Percentiles rank a stretch among this genome's conserved stretches.
phyloP scores from a whole-genome alignment of 2,888 invertebrate species.

The Cremastinae sp. region DNA sequence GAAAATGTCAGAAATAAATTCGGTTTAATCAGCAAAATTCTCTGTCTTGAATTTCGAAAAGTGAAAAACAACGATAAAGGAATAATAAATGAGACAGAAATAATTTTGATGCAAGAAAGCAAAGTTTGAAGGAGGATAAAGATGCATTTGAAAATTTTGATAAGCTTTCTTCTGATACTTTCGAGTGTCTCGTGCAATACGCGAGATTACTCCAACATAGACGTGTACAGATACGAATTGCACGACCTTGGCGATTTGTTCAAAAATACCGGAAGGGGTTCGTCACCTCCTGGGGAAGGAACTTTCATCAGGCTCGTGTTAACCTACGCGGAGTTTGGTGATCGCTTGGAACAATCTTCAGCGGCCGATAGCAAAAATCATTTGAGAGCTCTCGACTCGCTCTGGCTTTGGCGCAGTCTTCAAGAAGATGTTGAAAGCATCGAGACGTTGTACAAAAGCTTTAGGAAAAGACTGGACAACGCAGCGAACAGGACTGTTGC shows the following conservation, averaged over 20 bases:
- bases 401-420: slow-evolving; percentile 85
- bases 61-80: neutral
- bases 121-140: slow-evolving; percentile 17
- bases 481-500: slow-evolving; percentile 72
- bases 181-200: slow-evolving; percentile 39
- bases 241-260: slow-evolving; percentile 81
- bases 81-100: neutral
- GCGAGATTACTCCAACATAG: slow-evolving; percentile 80
- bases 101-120: neutral
- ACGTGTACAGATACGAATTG: slow-evolving; percentile 83
- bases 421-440: slow-evolving; percentile 84
- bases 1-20: no score
- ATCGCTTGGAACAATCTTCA: slow-evolving; percentile 79
- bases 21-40: no score
- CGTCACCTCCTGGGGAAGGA: slow-evolving; percentile 47
- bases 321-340: slow-evolving; percentile 83
- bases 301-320: slow-evolving; percentile 83
- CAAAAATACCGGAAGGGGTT: slow-evolving; percentile 78
- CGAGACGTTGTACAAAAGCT: slow-evolving; percentile 86
- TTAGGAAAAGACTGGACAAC: slow-evolving; percentile 83
- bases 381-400: slow-evolving; percentile 74
- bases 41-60: neutral
- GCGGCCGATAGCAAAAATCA: slow-evolving; percentile 62
- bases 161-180: slow-evolving; percentile 56
- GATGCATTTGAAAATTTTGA: slow-evolving; percentile 35